Evolutionary conservation across 2,888 invertebrate species (phyloP).

Genomic region (Drosophila greeni): DNA sequence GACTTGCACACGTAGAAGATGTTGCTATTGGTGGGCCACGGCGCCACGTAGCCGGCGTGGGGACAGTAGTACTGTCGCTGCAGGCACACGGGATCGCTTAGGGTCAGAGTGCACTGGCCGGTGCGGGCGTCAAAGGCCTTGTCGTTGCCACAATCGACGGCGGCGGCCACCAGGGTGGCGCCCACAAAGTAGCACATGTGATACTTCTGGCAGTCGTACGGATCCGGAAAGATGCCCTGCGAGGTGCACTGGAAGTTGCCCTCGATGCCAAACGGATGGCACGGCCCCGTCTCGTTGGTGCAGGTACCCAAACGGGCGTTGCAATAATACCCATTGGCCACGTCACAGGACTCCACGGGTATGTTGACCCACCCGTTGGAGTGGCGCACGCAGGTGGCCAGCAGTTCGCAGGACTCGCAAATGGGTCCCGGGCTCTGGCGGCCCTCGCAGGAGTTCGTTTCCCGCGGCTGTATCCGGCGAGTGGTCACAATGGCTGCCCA

Average conservation of each 20-base stretch:
- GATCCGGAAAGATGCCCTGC: constrained; percentile 78
- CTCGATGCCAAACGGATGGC: constrained; percentile 77
- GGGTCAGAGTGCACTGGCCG: constrained; percentile 75
- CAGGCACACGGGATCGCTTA: constrained; percentile 68
- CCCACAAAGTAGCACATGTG: constrained; percentile 78
- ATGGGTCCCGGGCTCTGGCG: constrained; percentile 76
- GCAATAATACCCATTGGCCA: constrained; percentile 76
- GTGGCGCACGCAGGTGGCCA: constrained; percentile 77
- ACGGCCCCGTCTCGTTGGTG: constrained; percentile 77
- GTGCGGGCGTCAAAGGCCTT: constrained; percentile 76
- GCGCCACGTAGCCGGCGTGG: constrained; percentile 73
- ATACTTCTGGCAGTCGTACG: constrained; percentile 78
- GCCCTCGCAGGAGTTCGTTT: constrained; percentile 74
- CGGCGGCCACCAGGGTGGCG: constrained; percentile 75
- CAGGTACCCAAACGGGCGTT: constrained; percentile 73
- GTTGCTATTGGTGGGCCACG: constrained; percentile 77
- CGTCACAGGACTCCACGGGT: constrained; percentile 77
- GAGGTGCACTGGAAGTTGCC: constrained; percentile 78
- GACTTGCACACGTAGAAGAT: constrained; percentile 78
- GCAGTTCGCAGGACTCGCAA: constrained; percentile 77
- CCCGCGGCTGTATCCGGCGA: constrained; percentile 68
- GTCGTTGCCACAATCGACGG: constrained; percentile 76
- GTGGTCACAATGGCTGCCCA: constrained; percentile 45
- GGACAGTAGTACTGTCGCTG: constrained; percentile 73
- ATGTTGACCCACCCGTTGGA: constrained; percentile 77